Evolutionary conservation across 1,140 invertebrate species (phyloP).

Genomic region (Hydropsyche tenuis): DNA sequence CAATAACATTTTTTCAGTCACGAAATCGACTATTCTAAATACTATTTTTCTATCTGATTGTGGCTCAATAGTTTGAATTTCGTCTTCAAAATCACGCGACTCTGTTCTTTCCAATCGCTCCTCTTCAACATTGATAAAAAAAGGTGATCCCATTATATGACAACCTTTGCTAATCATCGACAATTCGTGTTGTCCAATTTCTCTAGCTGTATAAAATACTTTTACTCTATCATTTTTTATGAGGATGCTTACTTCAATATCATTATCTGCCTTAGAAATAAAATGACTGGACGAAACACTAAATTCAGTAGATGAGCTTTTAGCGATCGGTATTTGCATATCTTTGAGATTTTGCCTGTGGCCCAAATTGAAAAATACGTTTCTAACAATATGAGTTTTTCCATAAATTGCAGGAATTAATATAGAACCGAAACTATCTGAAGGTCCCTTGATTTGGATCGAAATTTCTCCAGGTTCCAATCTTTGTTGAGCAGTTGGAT

Average conservation of each 20-base stretch:
- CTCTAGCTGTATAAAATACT: conserved; percentile 57
- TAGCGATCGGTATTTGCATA: conserved; percentile 56
- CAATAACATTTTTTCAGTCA: conserved; percentile 63
- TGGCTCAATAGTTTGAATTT: conserved; percentile 57
- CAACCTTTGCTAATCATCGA: conserved; percentile 60
- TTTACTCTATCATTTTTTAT: conserved; percentile 54
- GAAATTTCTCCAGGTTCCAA: conserved; percentile 60
- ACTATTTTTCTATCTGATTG: conserved; percentile 59
- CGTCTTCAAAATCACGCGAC: conserved; percentile 56
- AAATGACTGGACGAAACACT: conserved; percentile 60
- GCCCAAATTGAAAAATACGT: conserved; percentile 57
- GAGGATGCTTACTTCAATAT: conserved; percentile 58
- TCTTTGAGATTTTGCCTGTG: conserved; percentile 55
- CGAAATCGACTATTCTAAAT: conserved; percentile 62
- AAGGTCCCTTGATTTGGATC: conserved; percentile 60
- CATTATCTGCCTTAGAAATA: conserved; percentile 59
- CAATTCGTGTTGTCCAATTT: conserved; percentile 59
- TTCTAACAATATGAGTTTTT: conserved; percentile 58
- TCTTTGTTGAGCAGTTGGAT: conserved; percentile 60
- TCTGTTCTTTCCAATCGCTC: conserved; percentile 52
- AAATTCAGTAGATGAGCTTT: conserved; percentile 58
- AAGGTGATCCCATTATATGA: conserved; percentile 61
- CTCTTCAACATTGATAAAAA: conserved; percentile 56
- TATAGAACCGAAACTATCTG: conserved; percentile 57
- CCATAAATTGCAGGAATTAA: conserved; percentile 58